A percentile compares a stretch with the other conserved stretches of the same genome.
phyloP scores from a whole-genome alignment of 2,888 invertebrate genomes.

The Nebria salina region DNA sequence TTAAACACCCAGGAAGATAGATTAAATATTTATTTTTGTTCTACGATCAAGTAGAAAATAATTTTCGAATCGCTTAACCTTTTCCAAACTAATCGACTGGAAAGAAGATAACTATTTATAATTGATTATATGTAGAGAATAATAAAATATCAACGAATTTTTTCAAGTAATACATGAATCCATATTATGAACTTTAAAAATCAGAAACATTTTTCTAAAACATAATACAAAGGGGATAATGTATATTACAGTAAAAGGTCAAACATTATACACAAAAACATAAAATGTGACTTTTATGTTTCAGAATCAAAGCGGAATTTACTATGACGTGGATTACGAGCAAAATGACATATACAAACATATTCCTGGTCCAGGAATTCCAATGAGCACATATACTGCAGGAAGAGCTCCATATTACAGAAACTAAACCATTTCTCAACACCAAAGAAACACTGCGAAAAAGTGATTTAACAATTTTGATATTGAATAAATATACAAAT shows the following conservation, averaged over 20 bases:
- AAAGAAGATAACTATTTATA: too few species aligned
- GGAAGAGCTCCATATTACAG: conserved; percentile 75
- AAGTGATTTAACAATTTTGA: not conserved
- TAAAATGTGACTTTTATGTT: conserved; percentile 52
- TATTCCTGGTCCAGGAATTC: conserved; percentile 73
- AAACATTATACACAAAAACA: not conserved
- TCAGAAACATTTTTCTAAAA: conserved; percentile 51
- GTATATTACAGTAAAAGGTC: not conserved
- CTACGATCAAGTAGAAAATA: not conserved
- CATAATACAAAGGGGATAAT: conserved; percentile 14
- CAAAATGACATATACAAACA: conserved; percentile 67
- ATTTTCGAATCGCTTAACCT: not conserved
- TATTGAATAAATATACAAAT: not conserved
- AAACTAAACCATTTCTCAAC: conserved; percentile 58
- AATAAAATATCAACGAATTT: not conserved
- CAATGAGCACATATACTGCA: conserved; percentile 85
- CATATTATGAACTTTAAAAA: conserved; percentile 5
- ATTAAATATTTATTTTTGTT: not conserved
- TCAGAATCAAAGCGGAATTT: conserved; percentile 89
- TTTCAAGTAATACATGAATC: not conserved
- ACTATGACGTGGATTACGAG: conserved; percentile 90
- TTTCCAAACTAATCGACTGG: too few species aligned
- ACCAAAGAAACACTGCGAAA: not conserved
- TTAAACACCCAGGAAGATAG: not conserved
- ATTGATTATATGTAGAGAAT: not conserved